A percentile compares a stretch with the other conserved stretches of the same genome.
Conservation (phyloP, 92 coral and sea anemone species). For the Umimayanthus kanabou region DNA sequence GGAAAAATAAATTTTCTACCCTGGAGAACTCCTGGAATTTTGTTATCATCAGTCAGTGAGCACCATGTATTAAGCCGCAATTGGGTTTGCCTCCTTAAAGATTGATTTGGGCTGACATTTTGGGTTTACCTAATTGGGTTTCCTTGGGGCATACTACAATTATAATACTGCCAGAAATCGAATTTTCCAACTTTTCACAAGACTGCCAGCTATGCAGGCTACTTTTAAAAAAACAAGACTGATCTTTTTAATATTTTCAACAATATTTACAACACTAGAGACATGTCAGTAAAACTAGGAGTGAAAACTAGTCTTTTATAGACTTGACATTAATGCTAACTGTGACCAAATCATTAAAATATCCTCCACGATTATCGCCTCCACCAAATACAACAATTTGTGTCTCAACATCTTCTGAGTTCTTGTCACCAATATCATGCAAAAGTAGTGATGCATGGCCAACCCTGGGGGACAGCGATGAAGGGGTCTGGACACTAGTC, state of each 20-base stretch:
- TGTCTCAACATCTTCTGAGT: slow-evolving; percentile 17
- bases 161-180: too few relatives aligned
- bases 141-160: too few relatives aligned
- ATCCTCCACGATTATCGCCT: slow-evolving; percentile 84
- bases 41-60: too few relatives aligned
- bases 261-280: not conserved
- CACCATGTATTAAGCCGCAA: too few relatives aligned
- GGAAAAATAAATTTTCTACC: too few relatives aligned
- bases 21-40: too few relatives aligned
- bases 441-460: slow-evolving; percentile 78
- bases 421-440: not conserved
- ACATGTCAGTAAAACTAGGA: not conserved
- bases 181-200: too few relatives aligned
- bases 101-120: too few relatives aligned
- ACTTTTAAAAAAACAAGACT: not conserved
- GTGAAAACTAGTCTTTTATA: not conserved
- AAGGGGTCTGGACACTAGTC: slow-evolving; percentile 59
- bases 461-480: slow-evolving; percentile 69
- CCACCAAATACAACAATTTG: slow-evolving; percentile 91
- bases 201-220: not conserved
- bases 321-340: slow-evolving; percentile 29
- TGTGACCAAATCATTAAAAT: slow-evolving; percentile 74
- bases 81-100: too few relatives aligned
- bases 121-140: too few relatives aligned
- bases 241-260: not conserved